These are phyloP conservation scores for Heliothis subflexa DNA, from an alignment of 1,140 invertebrate genomes.

Conservation along the genomic window DNA sequence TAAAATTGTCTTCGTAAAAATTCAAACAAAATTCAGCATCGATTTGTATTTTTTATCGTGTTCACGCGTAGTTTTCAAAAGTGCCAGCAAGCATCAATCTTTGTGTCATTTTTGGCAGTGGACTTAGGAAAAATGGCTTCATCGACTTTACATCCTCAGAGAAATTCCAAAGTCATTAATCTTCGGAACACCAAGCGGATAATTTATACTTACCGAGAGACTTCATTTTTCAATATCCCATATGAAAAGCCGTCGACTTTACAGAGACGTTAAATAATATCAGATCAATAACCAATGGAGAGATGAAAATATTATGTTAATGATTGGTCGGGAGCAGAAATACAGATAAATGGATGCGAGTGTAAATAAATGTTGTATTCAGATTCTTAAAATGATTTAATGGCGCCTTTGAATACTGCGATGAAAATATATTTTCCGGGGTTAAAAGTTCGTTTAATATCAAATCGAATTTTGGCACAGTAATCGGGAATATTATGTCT, in stretches of 20 bases:
- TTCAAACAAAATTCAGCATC: constrained; percentile 7
- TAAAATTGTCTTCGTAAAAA: constrained; percentile 3
- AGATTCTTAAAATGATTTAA: too few species aligned
- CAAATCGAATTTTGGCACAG: too few species aligned
- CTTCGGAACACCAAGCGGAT: constrained; percentile 63
- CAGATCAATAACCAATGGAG: neutral
- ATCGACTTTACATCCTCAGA: constrained; percentile 73
- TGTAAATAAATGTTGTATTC: neutral
- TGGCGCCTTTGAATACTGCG: too few species aligned
- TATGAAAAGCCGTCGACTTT: constrained; percentile 31
- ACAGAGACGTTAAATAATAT: constrained; percentile 22
- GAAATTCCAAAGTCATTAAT: constrained; percentile 77
- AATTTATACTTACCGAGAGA: constrained; percentile 60
- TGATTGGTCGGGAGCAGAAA: neutral
- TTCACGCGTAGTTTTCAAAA: constrained; percentile 57
- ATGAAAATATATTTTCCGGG: too few species aligned
- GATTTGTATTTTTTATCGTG: constrained; percentile 45
- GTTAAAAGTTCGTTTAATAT: too few species aligned
- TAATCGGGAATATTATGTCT: too few species aligned
- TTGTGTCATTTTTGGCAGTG: constrained; percentile 73
- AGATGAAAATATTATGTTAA: constrained; percentile 9
- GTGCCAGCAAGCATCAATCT: constrained; percentile 67
- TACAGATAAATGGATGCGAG: neutral
- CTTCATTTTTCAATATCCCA: constrained; percentile 54
- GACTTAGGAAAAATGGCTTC: constrained; percentile 75